Evolutionary conservation across 2,797 vertebrate genomes (phyloP), one percentile per base, ranked within the genome.

Genomic region (Acanthurus tractus): DNA sequence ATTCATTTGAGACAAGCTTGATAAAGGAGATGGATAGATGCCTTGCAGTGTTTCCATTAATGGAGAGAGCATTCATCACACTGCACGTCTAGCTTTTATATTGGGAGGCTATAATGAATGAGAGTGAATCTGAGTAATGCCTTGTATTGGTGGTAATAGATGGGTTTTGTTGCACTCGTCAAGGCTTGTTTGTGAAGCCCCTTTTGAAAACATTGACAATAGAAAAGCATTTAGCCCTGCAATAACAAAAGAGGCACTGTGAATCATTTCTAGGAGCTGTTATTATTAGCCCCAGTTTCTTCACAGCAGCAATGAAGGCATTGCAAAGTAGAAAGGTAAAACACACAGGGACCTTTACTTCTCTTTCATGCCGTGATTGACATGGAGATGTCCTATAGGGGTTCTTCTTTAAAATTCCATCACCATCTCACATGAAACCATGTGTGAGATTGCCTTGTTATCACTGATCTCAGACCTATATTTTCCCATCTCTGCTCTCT

Each of bases 11-110:
- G 89, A 93, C 92, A 91, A 92, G 92, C 93, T 91, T 89, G 92
- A 93, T 93, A 91, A 94, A 91, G 88, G 90, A 94, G 94, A 94
- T 85, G 93, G 94, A 94, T 95, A 93, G 90, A 92, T 94, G 94
- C 93, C 94, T 94, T 54, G 91, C 92, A 94, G 93, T 91, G 90
- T 92, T 93, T 94, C 94, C 93, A 95, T 94, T 95, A 95, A 90
- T 90, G 90, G 90, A 85, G 87, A 86, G 85, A 84, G 85, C 94
- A 95, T 95, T 94, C 93, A 95, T 95, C 94, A 95, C 91, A 85
- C 86, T 79, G 86, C 90, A 88, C 81, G 93, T 92, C 91, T 86
- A 68, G 88, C 91, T 92, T 93, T 94, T 93, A 92, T 92, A 94
- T 88, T 85, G 91, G 90, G 84, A 87, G 90, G 80, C 90, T 88